These are phyloP conservation scores for Dendrophyllia cribrosa DNA, from an alignment of 64 coral and sea anemone species.

Conservation along the genomic window DNA sequence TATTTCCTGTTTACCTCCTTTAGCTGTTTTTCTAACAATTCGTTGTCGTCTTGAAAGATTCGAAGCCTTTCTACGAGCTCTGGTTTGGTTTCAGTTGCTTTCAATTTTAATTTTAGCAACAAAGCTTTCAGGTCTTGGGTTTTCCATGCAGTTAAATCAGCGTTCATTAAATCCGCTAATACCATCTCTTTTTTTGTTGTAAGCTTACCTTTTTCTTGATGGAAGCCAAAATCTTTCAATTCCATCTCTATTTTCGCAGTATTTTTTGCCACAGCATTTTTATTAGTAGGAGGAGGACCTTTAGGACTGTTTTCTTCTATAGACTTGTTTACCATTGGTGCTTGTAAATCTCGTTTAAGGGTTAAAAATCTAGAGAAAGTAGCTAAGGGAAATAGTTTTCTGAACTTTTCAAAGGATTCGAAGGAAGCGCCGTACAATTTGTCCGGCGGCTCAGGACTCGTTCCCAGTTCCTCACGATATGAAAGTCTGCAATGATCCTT, in stretches of 20 bases:
- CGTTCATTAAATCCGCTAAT: conserved; percentile 4
- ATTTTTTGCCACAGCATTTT: not conserved
- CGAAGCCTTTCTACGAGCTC: conserved; percentile 47
- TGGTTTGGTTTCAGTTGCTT: conserved; percentile 57
- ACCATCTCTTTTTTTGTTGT: not conserved
- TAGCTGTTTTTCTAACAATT: conserved; percentile 45
- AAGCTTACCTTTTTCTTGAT: too few species aligned
- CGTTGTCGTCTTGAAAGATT: conserved; percentile 25
- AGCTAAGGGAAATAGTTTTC: too few species aligned
- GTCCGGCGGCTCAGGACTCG: too few species aligned
- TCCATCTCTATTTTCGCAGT: conserved; percentile 2
- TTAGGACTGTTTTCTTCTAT: conserved; percentile 1
- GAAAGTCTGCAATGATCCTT: too few species aligned
- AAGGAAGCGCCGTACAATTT: too few species aligned
- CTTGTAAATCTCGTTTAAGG: not conserved
- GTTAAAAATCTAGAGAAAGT: too few species aligned
- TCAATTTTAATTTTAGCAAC: conserved; percentile 67
- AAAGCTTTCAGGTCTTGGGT: conserved; percentile 21
- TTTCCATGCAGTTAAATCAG: conserved; percentile 56
- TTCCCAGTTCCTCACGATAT: too few species aligned
- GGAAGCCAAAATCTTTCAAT: too few species aligned
- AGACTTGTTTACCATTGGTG: not conserved
- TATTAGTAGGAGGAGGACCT: not conserved
- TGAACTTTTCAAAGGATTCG: too few species aligned
- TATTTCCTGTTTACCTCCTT: conserved; percentile 44